Percentiles rank a stretch among this genome's conserved stretches.
Conservation (phyloP, 2,888 invertebrate genomes). For the Lucinisca nassula region DNA sequence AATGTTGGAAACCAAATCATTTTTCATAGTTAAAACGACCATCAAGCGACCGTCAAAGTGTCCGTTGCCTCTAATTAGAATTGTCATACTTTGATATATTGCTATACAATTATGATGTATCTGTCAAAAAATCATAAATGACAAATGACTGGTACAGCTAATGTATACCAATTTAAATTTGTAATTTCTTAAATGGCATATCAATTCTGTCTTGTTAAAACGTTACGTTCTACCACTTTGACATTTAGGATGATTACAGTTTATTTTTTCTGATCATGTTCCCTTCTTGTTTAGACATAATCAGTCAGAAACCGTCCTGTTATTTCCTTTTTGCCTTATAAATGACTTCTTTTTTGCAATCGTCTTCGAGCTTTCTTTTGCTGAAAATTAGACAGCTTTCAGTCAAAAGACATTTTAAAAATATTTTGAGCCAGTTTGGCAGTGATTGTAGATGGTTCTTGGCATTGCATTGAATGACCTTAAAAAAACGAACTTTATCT, state of each 20-base stretch:
- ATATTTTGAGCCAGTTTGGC: too few relatives aligned
- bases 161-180: slow-evolving; percentile 14
- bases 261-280: neutral
- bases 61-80: neutral
- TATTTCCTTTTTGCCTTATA: neutral
- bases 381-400: neutral
- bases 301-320: neutral
- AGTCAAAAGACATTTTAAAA: too few relatives aligned
- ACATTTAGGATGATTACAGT: neutral
- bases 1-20: neutral
- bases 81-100: neutral
- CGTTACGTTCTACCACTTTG: neutral
- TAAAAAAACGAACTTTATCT: too few relatives aligned
- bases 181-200: neutral
- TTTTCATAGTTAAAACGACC: neutral
- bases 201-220: neutral
- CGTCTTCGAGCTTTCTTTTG: neutral
- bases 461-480: too few relatives aligned
- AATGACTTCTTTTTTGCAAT: neutral
- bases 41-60: neutral
- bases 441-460: too few relatives aligned
- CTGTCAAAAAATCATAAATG: slow-evolving; percentile 1
- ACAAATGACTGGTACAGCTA: neutral
- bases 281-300: neutral
- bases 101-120: slow-evolving; percentile 1